Conservation (phyloP, 2,113 vertebrate species). For the Zosterops lateralis region DNA sequence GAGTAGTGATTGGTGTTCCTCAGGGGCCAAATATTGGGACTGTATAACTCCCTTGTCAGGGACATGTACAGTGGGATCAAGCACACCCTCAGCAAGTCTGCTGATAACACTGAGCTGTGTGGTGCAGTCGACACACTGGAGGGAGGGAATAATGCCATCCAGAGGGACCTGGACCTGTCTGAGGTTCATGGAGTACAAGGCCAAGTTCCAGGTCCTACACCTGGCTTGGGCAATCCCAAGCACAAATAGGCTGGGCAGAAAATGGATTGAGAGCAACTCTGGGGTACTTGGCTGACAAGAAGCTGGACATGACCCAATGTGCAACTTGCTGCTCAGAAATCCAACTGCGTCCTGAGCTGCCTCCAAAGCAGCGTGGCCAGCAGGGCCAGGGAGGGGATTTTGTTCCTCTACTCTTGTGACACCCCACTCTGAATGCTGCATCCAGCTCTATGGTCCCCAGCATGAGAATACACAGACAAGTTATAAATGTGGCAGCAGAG, state of each 20-base stretch:
- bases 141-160: neutral
- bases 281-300: neutral
- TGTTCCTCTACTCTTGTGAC: neutral
- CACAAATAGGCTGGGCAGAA: neutral
- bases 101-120: neutral
- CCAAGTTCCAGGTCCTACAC: neutral
- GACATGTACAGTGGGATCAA: neutral
- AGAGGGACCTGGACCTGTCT: neutral
- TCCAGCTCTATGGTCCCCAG: neutral
- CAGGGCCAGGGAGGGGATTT: neutral
- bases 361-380: neutral
- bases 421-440: neutral
- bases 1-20: neutral
- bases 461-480: neutral
- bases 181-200: neutral
- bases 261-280: neutral
- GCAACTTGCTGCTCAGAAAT: neutral
- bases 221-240: neutral
- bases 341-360: neutral
- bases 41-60: neutral
- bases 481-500: neutral
- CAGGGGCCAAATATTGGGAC: neutral
- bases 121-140: rapidly evolving
- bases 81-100: neutral
- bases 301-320: neutral